phyloP scores from a whole-genome alignment of 2,113 vertebrate species.

The Atlantisia rogersi region DNA sequence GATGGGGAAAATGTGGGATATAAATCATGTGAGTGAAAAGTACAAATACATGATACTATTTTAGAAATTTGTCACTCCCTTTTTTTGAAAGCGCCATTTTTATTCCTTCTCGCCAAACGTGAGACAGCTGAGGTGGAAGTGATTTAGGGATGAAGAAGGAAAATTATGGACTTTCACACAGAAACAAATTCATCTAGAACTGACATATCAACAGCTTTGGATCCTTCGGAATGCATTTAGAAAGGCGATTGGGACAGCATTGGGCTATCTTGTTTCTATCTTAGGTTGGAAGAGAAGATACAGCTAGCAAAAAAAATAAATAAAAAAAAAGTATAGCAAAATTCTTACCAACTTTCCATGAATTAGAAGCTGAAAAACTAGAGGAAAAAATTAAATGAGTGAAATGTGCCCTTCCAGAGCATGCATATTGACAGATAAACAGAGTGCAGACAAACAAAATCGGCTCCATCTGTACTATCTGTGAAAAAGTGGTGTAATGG shows the following conservation, averaged over 20 bases:
- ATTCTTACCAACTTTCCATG: not conserved
- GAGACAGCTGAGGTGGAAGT: not conserved
- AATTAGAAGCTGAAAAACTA: not conserved
- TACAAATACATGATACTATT: not conserved
- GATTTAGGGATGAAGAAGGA: conserved; percentile 17
- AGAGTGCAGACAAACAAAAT: not conserved
- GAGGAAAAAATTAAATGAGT: not conserved
- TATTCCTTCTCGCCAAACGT: not conserved
- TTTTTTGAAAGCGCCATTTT: not conserved
- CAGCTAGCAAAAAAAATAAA: not conserved
- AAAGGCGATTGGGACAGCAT: not conserved
- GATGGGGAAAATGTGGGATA: not conserved
- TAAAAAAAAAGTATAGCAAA: not conserved
- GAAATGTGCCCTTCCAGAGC: not conserved
- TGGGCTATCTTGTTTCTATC: not conserved
- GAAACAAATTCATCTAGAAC: not conserved
- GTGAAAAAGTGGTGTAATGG: not conserved
- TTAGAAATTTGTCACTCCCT: not conserved
- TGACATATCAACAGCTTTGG: not conserved
- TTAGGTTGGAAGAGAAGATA: not conserved
- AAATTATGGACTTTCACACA: not conserved
- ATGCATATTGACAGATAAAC: not conserved
- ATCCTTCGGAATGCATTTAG: not conserved
- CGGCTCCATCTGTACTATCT: not conserved
- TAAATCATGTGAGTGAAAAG: not conserved